Evolutionary conservation across 2,888 invertebrate genomes (phyloP).

Genomic region (Eupithecia dodoneata): DNA sequence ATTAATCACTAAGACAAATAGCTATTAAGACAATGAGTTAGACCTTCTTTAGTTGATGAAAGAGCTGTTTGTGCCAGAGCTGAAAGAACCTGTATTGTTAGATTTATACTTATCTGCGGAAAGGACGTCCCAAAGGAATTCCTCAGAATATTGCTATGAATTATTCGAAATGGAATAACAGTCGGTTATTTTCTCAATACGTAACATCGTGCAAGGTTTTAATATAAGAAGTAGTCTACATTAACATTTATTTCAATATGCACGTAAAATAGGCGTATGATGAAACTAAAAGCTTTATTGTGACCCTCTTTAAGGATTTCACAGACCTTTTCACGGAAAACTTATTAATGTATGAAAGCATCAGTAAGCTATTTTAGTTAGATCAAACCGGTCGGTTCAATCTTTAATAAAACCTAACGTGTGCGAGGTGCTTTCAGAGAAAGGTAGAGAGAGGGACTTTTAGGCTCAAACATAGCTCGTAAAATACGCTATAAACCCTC

Average conservation of each 20-base stretch:
- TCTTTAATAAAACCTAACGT: constrained; percentile 21
- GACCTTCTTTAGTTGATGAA: constrained; percentile 10
- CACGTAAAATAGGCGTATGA: constrained; percentile 26
- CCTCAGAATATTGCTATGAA: constrained; percentile 30
- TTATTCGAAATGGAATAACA: constrained; percentile 29
- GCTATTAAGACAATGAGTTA: constrained; percentile 10
- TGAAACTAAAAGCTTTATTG: constrained; percentile 34
- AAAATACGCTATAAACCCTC: background rate
- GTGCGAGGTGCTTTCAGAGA: constrained; percentile 15
- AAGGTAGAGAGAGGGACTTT: background rate
- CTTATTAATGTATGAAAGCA: constrained; percentile 18
- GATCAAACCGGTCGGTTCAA: constrained; percentile 12
- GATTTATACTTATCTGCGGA: constrained; percentile 35
- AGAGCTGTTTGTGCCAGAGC: constrained; percentile 15
- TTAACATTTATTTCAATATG: constrained; percentile 33
- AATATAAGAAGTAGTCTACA: constrained; percentile 14
- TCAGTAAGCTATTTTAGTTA: constrained; percentile 19
- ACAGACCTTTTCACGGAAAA: constrained; percentile 17
- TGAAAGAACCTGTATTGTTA: constrained; percentile 29
- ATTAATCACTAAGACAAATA: constrained; percentile 4
- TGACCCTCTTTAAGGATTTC: constrained; percentile 33
- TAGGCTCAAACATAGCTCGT: constrained; percentile 12
- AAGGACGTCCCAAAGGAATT: constrained; percentile 25
- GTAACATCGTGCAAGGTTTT: constrained; percentile 18
- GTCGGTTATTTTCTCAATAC: constrained; percentile 25